Conservation (phyloP, 1,140 invertebrate genomes). For the Semibalanus balanoides region DNA sequence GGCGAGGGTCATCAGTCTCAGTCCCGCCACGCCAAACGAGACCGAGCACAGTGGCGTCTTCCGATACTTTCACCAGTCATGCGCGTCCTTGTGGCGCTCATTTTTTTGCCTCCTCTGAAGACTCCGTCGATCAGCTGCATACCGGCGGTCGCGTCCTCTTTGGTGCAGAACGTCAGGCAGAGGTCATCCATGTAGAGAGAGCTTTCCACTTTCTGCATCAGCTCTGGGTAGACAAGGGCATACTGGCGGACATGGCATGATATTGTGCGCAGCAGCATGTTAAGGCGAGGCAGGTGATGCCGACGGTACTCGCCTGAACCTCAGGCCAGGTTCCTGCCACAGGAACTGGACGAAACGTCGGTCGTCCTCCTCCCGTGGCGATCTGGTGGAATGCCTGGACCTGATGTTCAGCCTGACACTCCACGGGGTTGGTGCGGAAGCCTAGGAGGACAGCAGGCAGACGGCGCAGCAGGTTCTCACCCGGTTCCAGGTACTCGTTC, state of each 20-base stretch:
- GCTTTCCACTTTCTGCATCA: neutral
- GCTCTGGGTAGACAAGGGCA: neutral
- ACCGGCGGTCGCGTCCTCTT: neutral
- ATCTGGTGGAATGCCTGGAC: no score
- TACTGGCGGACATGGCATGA: neutral
- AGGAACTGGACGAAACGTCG: neutral
- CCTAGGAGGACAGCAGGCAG: no score
- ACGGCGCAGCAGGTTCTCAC: no score
- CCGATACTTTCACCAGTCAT: neutral
- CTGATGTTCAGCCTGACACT: no score
- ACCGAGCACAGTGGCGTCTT: neutral
- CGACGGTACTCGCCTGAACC: neutral
- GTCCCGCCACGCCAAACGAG: neutral
- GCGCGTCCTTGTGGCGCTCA: neutral
- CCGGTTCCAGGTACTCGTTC: no score
- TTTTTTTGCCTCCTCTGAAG: neutral
- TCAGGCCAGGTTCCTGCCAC: neutral
- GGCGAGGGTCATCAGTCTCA: neutral
- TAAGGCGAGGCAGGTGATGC: neutral
- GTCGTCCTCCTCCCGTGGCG: no score
- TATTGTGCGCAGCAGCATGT: neutral
- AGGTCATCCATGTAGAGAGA: neutral
- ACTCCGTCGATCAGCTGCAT: neutral
- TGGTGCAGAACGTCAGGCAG: neutral
- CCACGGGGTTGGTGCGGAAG: no score